phyloP scores from a whole-genome alignment of 2,888 invertebrate genomes.

The Linyphia triangularis region DNA sequence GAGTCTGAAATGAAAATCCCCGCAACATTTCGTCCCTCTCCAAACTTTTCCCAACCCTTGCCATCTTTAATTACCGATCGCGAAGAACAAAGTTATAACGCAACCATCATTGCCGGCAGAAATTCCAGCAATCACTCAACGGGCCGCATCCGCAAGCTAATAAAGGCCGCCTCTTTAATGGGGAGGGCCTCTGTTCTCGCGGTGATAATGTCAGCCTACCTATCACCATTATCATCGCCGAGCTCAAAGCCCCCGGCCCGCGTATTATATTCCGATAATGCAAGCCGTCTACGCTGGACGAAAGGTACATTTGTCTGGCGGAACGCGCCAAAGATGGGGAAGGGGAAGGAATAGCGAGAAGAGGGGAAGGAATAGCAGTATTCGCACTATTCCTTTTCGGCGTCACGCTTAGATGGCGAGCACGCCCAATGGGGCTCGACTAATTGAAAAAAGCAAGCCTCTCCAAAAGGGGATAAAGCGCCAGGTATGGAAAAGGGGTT shows the following conservation, averaged over 20 bases:
- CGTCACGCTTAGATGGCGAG: conserved; percentile 64
- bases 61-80: conserved; percentile 63
- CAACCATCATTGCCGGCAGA: conserved; percentile 55
- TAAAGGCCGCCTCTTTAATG: conserved; percentile 66
- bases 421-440: conserved; percentile 72
- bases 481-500: conserved; percentile 15
- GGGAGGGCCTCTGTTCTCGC: conserved; percentile 58
- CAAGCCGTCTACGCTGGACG: conserved; percentile 57
- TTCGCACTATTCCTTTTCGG: conserved; percentile 49
- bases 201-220: conserved; percentile 73
- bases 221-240: conserved; percentile 75
- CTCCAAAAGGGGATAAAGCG: background rate
- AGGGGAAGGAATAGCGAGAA: background rate
- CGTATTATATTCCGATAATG: conserved; percentile 62
- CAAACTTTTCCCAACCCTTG: conserved; percentile 46
- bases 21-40: background rate
- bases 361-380: background rate
- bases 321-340: conserved; percentile 19
- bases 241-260: conserved; percentile 42
- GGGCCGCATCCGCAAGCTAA: conserved; percentile 56
- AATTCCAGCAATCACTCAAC: conserved; percentile 71
- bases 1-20: conserved; percentile 60
- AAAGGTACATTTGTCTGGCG: conserved; percentile 61
- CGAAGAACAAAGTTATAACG: conserved; percentile 62
- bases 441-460: conserved; percentile 73